Percentiles rank a stretch among this genome's conserved stretches.
phyloP scores from a whole-genome alignment of 2,797 vertebrate genomes.

The Danio aesculapii region DNA sequence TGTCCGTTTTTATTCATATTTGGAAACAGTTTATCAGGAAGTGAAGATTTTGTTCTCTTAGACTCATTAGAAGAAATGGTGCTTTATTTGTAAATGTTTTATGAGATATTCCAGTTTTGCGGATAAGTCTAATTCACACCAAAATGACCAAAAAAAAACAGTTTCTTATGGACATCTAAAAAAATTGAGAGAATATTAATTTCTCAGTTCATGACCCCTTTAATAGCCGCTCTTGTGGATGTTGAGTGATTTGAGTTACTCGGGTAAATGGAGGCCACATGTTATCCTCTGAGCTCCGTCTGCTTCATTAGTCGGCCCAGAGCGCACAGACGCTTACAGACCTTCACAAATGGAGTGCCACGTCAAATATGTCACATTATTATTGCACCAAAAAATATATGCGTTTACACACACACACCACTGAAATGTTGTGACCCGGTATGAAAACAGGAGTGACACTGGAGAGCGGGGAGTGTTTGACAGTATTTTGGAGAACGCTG shows the following conservation, averaged over 20 bases:
- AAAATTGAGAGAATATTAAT: too few relatives aligned
- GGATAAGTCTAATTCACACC: too few relatives aligned
- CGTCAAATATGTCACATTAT: conserved; percentile 55
- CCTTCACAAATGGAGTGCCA: conserved; percentile 45
- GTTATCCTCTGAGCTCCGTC: conserved; percentile 43
- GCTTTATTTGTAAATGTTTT: too few relatives aligned
- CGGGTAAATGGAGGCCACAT: conserved; percentile 57
- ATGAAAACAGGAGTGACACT: conserved; percentile 15
- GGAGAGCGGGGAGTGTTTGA: background rate
- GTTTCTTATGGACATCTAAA: too few relatives aligned
- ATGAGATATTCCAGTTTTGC: too few relatives aligned
- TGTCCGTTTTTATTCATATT: too few relatives aligned
- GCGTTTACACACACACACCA: background rate
- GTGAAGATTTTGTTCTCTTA: too few relatives aligned
- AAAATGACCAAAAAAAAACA: too few relatives aligned
- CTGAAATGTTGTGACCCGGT: background rate
- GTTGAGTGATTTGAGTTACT: conserved; percentile 41
- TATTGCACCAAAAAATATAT: background rate
- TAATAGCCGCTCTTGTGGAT: conserved; percentile 15
- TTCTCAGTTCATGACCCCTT: background rate
- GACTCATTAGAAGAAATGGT: too few relatives aligned
- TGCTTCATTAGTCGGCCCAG: conserved; percentile 61
- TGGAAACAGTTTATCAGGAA: too few relatives aligned
- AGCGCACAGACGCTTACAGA: conserved; percentile 41
- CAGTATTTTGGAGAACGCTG: conserved; percentile 51